Conservation (phyloP, 2,113 vertebrate species). For the Alces alces region DNA sequence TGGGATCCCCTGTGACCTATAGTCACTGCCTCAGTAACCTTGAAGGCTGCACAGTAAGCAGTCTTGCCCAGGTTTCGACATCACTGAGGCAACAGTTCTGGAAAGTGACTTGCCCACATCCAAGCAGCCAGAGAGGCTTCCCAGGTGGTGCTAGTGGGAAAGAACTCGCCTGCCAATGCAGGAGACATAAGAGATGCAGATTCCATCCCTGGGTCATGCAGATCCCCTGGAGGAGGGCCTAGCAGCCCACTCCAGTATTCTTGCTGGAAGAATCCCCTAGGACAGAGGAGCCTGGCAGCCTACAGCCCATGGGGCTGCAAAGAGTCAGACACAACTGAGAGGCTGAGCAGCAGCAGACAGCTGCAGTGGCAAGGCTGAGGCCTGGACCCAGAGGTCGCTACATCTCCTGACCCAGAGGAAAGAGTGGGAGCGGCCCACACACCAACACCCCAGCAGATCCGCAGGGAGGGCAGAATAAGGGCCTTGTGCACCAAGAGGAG, state of each 20-base stretch:
- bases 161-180: neutral
- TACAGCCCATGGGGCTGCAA: neutral
- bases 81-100: neutral
- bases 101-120: too few species aligned
- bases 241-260: neutral
- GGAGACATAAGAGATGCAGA: neutral
- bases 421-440: too few species aligned
- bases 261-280: neutral
- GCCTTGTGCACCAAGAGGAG: neutral
- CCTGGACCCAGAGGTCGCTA: neutral
- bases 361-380: neutral
- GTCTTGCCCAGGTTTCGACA: fast-evolving
- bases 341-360: neutral
- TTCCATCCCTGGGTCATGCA: neutral
- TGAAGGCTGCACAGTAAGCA: neutral
- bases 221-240: neutral
- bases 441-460: too few species aligned
- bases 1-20: fast-evolving
- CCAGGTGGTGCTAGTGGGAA: neutral
- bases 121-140: neutral
- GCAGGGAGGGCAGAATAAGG: fast-evolving
- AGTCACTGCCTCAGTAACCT: neutral
- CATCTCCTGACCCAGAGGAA: neutral
- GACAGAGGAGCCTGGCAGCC: neutral
- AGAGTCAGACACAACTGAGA: neutral